A percentile compares a stretch with the other conserved stretches of the same genome.
phyloP scores from a whole-genome alignment of 2,113 vertebrate genomes.

The Xyliphius kryptos region DNA sequence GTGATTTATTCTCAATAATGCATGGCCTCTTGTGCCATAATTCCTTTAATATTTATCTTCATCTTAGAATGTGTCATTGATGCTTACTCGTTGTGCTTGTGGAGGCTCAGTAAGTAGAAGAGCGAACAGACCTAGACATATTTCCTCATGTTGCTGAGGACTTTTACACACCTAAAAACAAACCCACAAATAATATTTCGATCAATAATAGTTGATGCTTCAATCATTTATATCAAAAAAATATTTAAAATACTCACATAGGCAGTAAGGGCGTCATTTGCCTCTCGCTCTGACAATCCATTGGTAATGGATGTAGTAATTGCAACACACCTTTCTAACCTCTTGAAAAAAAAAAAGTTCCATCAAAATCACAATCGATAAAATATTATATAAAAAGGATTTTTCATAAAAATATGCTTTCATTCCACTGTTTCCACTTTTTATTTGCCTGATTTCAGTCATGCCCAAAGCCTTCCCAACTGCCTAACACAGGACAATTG shows the following conservation, averaged over 20 bases:
- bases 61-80: neutral
- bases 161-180: slow-evolving; percentile 85
- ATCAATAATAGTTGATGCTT: too few relatives aligned
- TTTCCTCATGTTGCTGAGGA: slow-evolving; percentile 85
- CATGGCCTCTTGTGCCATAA: too few relatives aligned
- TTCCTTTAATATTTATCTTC: too few relatives aligned
- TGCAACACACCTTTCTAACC: slow-evolving; percentile 78
- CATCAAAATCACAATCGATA: neutral
- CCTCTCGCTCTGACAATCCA: slow-evolving; percentile 85
- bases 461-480: too few relatives aligned
- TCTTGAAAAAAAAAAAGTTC: slow-evolving; percentile 54
- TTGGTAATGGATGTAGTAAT: slow-evolving; percentile 76
- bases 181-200: too few relatives aligned
- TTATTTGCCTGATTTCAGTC: too few relatives aligned
- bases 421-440: too few relatives aligned
- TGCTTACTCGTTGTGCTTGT: slow-evolving; percentile 85
- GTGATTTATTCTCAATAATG: too few relatives aligned
- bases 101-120: slow-evolving; percentile 77
- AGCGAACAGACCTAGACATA: slow-evolving; percentile 86
- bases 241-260: slow-evolving; percentile 77
- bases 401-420: too few relatives aligned
- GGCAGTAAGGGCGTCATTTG: slow-evolving; percentile 88
- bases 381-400: too few relatives aligned
- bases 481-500: too few relatives aligned
- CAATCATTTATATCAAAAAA: too few relatives aligned